Evolutionary conservation across 2,888 invertebrate species (phyloP), one percentile per base, ranked within the genome.

Genomic region (Mamestra brassicae): DNA sequence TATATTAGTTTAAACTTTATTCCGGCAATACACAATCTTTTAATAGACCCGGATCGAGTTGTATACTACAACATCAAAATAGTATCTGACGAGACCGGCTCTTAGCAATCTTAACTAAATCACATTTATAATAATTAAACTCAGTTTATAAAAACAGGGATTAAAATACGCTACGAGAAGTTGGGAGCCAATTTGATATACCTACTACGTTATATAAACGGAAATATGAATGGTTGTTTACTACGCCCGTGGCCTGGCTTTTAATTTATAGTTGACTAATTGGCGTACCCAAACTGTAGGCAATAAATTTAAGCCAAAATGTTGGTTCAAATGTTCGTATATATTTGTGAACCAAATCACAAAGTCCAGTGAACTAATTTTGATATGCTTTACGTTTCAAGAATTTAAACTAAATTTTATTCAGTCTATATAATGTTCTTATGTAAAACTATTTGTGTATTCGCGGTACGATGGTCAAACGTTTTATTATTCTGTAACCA

Each of bases 251-350:
- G 42, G 45, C 55, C 17, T 54, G 57, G n/a, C 47, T 61, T 71
- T 74, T 77, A 75, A 74, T 71, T 86, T 73, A 75, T 65, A 76
- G 78, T 74, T 54, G 78, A 69, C 80, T 85, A 89, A 89, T 90
- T 90, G 84, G 70, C 63, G 61, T 58, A 62, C 62, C 60, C 76
- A 47, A 70, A 76, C 50, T 58, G 52, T 76, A 7, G 15, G 47
- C 76, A 78, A 80, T 78, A 87, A 87, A 87, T 85, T 83, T 76
- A 83, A 67, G 71, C 34, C 58, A 69, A 69, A 69, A 81, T 54
- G 64, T 82, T 78, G 60, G 69, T 26, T 61, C 65, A 50, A 69
- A 65, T 52, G 13, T 77, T 71, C 58, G 55, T 55, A 45, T 61
- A 57, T 69, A 57, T 71, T 79, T 62, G 70, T 68, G 71, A 76